A percentile compares a stretch with the other conserved stretches of the same genome.
Evolutionary conservation across 2,113 vertebrate genomes (phyloP).

Genomic region (Hippopotamus amphibius): DNA sequence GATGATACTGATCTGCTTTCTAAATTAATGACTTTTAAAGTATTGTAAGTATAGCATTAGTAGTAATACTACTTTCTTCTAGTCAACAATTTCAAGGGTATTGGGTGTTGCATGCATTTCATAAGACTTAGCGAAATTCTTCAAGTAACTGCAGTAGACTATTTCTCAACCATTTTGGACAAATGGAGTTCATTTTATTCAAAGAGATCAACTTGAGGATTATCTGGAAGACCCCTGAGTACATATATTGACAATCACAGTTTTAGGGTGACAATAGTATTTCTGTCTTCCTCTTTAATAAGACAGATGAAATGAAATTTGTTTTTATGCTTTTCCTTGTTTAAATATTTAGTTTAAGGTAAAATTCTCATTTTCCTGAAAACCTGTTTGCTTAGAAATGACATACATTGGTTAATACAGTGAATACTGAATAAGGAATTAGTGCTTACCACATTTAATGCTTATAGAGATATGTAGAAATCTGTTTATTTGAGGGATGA

Average conservation of each 20-base stretch:
- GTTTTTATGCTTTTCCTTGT: constrained; percentile 27
- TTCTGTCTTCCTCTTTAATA: constrained; percentile 47
- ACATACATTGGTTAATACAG: neutral
- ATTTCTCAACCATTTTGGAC: constrained; percentile 52
- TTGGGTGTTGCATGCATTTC: neutral
- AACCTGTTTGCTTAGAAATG: constrained; percentile 14
- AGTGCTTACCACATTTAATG: neutral
- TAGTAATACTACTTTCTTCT: constrained; percentile 16
- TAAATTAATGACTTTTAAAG: constrained; percentile 29
- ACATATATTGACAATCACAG: neutral
- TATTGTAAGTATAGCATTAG: neutral
- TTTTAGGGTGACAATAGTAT: constrained; percentile 32
- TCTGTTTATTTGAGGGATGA: neutral
- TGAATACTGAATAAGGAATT: neutral
- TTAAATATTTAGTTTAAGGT: constrained; percentile 25
- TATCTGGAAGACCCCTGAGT: constrained; percentile 41
- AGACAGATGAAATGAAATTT: constrained; percentile 24
- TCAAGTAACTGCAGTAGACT: neutral
- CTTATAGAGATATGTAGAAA: neutral
- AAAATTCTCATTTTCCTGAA: neutral
- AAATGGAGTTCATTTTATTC: constrained; percentile 43
- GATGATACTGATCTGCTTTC: neutral
- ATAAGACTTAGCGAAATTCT: constrained; percentile 35
- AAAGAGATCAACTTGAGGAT: constrained; percentile 38
- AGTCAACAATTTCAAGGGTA: neutral